Conservation (phyloP, 2,888 invertebrate species). For the Lepidonotus clava region DNA sequence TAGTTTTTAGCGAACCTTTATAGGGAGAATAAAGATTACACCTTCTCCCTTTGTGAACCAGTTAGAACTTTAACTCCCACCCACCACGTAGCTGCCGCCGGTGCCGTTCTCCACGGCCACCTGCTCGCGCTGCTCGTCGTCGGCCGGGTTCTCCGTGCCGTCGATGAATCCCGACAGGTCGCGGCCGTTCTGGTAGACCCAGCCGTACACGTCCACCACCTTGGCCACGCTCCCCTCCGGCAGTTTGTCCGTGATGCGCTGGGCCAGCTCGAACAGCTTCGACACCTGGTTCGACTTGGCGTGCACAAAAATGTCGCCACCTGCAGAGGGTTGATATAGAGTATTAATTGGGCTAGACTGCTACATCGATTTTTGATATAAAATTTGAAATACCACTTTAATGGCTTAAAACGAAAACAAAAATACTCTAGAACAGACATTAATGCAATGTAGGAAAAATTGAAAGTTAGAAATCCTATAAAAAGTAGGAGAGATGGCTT, state of each 20-base stretch:
- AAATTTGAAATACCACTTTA: no score
- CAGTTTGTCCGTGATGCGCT: constrained; percentile 71
- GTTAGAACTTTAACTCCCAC: constrained; percentile 56
- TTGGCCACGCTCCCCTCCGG: constrained; percentile 74
- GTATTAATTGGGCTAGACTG: no score
- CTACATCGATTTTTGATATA: no score
- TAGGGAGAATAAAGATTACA: no score
- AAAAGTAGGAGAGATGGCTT: no score
- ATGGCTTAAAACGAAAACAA: no score
- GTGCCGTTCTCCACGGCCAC: constrained; percentile 78
- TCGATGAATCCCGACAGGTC: constrained; percentile 80
- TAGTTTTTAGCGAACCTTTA: no score
- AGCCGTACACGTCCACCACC: constrained; percentile 79
- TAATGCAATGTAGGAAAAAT: no score
- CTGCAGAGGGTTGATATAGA: no score
- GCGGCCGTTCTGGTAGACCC: constrained; percentile 77
- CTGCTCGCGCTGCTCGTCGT: constrained; percentile 74
- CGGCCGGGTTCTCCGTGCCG: constrained; percentile 80
- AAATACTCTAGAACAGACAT: no score
- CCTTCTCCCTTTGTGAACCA: no score
- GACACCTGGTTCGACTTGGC: constrained; percentile 77
- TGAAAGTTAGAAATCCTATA: no score
- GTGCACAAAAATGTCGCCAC: constrained; percentile 80
- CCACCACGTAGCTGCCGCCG: constrained; percentile 80
- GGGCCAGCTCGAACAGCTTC: constrained; percentile 78